phyloP scores from a whole-genome alignment of 2,888 invertebrate species.

The Muschampia plurimacula region DNA sequence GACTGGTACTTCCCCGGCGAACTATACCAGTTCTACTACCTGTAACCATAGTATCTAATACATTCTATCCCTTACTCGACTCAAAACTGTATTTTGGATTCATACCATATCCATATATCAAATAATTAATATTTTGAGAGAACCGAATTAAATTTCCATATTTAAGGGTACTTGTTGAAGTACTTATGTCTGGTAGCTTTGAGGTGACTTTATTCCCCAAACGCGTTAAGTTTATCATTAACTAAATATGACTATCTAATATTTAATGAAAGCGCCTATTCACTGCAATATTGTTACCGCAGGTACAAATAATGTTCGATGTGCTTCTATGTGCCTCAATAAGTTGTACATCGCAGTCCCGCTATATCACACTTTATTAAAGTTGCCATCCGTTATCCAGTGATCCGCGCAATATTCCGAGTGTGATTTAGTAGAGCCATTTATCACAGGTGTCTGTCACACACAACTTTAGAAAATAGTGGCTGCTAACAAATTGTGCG shows the following conservation, averaged over 20 bases:
- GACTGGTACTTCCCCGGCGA: too few relatives aligned
- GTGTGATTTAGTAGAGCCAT: conserved; percentile 69
- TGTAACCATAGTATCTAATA: too few relatives aligned
- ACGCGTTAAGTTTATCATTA: not conserved
- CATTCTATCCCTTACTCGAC: too few relatives aligned
- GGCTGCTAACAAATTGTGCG: conserved; percentile 36
- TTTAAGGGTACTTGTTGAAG: too few relatives aligned
- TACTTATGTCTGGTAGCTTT: too few relatives aligned
- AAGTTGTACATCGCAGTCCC: conserved; percentile 3
- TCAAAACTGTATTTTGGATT: too few relatives aligned
- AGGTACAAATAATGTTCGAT: not conserved
- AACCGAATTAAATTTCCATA: too few relatives aligned
- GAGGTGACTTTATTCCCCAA: too few relatives aligned
- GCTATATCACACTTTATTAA: conserved; percentile 51
- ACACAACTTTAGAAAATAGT: conserved; percentile 50
- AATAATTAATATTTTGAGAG: too few relatives aligned
- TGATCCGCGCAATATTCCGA: conserved; percentile 69
- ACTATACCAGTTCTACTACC: too few relatives aligned
- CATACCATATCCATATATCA: too few relatives aligned
- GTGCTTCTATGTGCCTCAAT: not conserved
- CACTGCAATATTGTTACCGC: not conserved
- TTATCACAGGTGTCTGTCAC: conserved; percentile 72
- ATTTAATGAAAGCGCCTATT: not conserved
- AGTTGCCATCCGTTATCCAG: conserved; percentile 62
- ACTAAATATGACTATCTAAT: not conserved